Evolutionary conservation across 2,888 invertebrate species (phyloP), one percentile per base, ranked within the genome.

Genomic region (Oligia fasciuncula): DNA sequence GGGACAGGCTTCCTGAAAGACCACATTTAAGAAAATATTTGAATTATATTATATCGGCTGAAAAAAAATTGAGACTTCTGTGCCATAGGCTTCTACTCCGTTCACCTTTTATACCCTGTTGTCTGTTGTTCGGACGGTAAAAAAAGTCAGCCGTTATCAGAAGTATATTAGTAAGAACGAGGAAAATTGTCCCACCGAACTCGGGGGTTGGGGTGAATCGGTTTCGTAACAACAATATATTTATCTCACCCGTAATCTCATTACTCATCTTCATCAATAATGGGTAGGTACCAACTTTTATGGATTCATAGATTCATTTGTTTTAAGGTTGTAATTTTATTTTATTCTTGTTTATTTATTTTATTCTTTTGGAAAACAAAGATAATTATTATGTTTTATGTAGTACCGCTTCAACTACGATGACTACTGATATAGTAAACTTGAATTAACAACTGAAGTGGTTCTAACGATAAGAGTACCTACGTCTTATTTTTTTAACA

Each of bases 1-100:
- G 51, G 54, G 3, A 54, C 70, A 0, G 70, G 51, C 13, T 54
- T 70, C 54, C 70, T 94, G 85, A 9, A 77, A 65, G 2, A 60
- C 17, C 8, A 60, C 0, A 11, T 57, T 35, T 14, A 54, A 17
- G 13, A 29, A 60, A 88, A 84, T 9, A 40, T 71, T 60, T 2
- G 9, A 70, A 70, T n/a, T 14, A 17, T 8, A 46, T 49, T 49
- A 49, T 49, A 14, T 14, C 49, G 13, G 13, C 14, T 49, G 49
- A 49, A 49, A 49, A 14, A 14, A 49, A 14, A 43, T 46, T 4
- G 49, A 49, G 49, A 49, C 4, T 49, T 49, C 49, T 49, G 13
- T 13, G 13, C 13, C 4, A 14, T 4, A 49, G 13, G 4, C 49
- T 49, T 49, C 49, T 49, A 49, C 49, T 4, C 4, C 49, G 14